phyloP scores from a whole-genome alignment of 2,113 vertebrate species.

The Nymphicus hollandicus region DNA sequence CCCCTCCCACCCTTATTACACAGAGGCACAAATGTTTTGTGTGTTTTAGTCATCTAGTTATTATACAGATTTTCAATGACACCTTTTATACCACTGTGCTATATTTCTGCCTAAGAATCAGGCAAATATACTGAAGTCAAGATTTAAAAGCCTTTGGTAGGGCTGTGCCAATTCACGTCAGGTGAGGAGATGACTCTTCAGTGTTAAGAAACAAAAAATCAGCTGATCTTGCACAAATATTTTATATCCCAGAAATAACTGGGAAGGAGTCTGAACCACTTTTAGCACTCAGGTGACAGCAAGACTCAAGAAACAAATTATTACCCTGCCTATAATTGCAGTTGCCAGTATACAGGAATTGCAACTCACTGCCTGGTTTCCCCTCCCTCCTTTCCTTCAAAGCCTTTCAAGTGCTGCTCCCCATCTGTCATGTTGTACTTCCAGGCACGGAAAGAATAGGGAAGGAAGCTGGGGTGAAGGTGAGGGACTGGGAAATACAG shows the following conservation, averaged over 20 bases:
- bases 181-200: neutral
- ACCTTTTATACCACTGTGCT: neutral
- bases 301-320: neutral
- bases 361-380: neutral
- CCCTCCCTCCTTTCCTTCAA: neutral
- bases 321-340: neutral
- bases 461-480: neutral
- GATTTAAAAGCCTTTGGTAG: neutral
- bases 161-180: neutral
- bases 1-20: neutral
- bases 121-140: neutral
- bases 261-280: neutral
- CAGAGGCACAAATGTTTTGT: neutral
- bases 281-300: neutral
- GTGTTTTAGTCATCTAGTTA: neutral
- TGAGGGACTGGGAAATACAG: constrained; percentile 35
- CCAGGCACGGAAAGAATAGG: neutral
- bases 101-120: neutral
- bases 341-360: neutral
- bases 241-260: neutral
- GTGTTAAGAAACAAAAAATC: neutral
- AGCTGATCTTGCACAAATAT: neutral
- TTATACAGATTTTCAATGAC: neutral
- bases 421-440: neutral
- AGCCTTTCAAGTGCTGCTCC: neutral